These are phyloP conservation scores for Aythya baeri DNA, from an alignment of 2,113 vertebrate genomes.

Conservation along the genomic window DNA sequence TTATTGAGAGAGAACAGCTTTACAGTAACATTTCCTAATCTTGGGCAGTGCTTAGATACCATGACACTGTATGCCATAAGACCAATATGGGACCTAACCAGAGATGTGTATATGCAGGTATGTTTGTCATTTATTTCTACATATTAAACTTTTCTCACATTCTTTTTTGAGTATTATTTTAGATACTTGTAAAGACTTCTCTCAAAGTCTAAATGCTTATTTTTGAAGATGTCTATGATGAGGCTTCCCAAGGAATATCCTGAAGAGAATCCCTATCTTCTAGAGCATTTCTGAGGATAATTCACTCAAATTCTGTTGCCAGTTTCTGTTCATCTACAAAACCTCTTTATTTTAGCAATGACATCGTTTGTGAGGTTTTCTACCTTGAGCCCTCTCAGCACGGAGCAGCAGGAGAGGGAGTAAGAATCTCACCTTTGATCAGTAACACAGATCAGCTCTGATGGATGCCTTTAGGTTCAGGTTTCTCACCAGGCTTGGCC, in stretches of 20 bases:
- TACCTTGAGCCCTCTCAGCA: neutral
- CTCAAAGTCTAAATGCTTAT: neutral
- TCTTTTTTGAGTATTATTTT: neutral
- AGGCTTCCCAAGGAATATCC: neutral
- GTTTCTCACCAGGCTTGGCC: neutral
- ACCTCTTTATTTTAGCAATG: neutral
- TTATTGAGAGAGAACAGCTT: neutral
- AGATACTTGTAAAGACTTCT: neutral
- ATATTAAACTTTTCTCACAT: neutral
- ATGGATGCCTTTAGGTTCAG: neutral
- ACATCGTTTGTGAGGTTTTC: neutral
- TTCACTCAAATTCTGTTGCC: neutral
- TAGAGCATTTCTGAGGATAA: neutral
- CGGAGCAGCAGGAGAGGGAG: neutral
- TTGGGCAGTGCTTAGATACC: neutral
- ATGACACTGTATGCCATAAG: too few relatives aligned
- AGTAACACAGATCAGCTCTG: neutral
- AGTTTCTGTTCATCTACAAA: neutral
- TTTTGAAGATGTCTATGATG: neutral
- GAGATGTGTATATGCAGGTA: accelerated
- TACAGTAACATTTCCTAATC: accelerated
- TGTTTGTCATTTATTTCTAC: neutral
- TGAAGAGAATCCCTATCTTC: neutral
- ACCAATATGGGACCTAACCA: neutral
- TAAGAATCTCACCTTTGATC: neutral